Base-by-base conservation (phyloP, 1,140 invertebrate genomes). In the Bombus waltoni region DNA sequence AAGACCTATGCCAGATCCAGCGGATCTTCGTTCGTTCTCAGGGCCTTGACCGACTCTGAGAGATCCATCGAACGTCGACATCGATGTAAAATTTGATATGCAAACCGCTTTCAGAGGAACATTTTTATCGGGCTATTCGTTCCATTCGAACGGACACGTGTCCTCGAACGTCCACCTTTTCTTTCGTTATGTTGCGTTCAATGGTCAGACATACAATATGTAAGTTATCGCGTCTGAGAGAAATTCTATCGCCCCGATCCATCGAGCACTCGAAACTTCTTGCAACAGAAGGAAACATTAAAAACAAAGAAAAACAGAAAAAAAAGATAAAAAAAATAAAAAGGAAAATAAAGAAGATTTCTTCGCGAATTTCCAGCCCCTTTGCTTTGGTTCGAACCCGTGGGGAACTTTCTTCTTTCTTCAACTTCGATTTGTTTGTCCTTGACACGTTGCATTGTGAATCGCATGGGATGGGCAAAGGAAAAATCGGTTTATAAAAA, bases 401-500 rank as follows among this genome's bases (percentile, higher is more conserved):
- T 11, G 25, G 38, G 3, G 40, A 71, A 40, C 9, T 38, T 38
- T 5, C 22, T 32, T 22, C 10, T 32, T 44, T n/a, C 42, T 77
- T 62, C 47, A 38, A n/a, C 53, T 66, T 62, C 53, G 28, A 68
- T 25, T 18, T 8, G 22, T 18, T 53, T 38, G 81, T 35, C 81
- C 81, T 76, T 76, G 72, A 42, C 59, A 75, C 59, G 42, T 13
- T 42, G 53, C 22, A 71, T 81, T 57, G 25, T 32, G 53, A 59
- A 42, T 32, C 42, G 53, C 35, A 13, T 13, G 28, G 22, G 18
- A 22, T 18, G 25, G 13, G 25, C 10, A 62, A 59, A 40, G 59
- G 9, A 74, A 65, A 82, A 74, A 82, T 81, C 80, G 70, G 68
- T 74, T 68, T 53, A 53, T 25, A 42, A 77, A 77, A 83, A 77